Conservation (phyloP, 2,888 invertebrate genomes). For the Morpho helenor region DNA sequence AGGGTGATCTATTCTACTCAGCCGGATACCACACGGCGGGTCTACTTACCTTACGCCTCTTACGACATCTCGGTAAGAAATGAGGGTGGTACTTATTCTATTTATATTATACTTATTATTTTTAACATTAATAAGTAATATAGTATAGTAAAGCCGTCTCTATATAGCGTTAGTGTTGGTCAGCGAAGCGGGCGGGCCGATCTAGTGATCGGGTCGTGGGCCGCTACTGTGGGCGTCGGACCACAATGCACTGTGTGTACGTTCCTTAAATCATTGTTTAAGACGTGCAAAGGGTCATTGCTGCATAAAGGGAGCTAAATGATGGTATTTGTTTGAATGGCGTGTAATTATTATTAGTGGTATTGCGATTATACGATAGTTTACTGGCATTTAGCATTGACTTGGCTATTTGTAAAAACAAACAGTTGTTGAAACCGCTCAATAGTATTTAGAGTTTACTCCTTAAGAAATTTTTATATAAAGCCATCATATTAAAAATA, state of each 20-base stretch:
- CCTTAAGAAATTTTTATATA: too few species aligned
- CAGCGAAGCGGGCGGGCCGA: constrained; percentile 67
- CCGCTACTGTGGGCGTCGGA: constrained; percentile 71
- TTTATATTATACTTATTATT: too few species aligned
- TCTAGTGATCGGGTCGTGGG: constrained; percentile 60
- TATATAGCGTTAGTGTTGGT: constrained; percentile 30
- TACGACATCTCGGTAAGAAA: too few species aligned
- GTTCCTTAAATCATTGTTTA: constrained; percentile 23
- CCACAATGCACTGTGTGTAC: constrained; percentile 49
- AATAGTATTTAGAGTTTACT: too few species aligned
- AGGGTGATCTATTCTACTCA: too few species aligned
- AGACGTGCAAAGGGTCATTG: constrained; percentile 24
- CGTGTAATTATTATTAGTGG: constrained; percentile 14
- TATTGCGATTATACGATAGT: not conserved
- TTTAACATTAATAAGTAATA: too few species aligned
- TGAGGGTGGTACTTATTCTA: too few species aligned
- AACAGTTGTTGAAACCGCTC: not conserved
- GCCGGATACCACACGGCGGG: too few species aligned
- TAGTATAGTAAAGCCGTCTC: constrained; percentile 35
- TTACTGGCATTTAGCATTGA: too few species aligned
- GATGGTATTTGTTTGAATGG: constrained; percentile 14
- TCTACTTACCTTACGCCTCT: too few species aligned
- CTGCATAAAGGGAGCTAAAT: constrained; percentile 18
- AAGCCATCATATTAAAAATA: too few species aligned
- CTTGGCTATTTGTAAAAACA: not conserved